Base-by-base conservation (phyloP, 2,797 vertebrate genomes). In the Gadopsis marmoratus region DNA sequence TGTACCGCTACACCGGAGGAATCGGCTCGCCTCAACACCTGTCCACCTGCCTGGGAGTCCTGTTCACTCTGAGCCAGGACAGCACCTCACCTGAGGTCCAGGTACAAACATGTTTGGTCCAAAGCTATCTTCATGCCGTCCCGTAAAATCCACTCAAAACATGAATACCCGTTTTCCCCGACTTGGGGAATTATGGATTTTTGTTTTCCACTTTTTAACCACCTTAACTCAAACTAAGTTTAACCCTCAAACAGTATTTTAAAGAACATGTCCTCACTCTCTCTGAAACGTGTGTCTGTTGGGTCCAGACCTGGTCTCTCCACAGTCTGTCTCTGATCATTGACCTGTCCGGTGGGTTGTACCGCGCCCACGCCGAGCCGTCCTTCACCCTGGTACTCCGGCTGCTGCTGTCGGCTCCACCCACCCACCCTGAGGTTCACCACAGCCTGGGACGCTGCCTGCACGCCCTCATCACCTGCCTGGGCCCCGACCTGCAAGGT, bases 401-500 rank as follows among this genome's bases (percentile, higher is more conserved):
- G 61, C 88, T 97, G 79, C 88, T 99, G 79, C 92, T 99, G 75
- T 95, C 92, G 16, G 95, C 97, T 17, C 95, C 97, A 48, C 95
- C 96, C 17, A 94, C 96, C n/a, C 95, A 97, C 3, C 56, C 94
- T 2, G 97, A 97, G 92, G 97, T 99, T 71, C 97, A 96, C 83
- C 95, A 95, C 82, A 97, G 97, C 83, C 96, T 99, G 74, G 97
- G 97, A 11, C 96, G 96, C 81, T 98, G 97, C 89, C 95, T 99
- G 78, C 96, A 96, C 69, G 92, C 94, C 9, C 97, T 98, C 67
- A 96, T 97, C 87, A 97, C 96, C 74, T 95, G 95, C 0, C 88
- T 98, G 91, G 97, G 97, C 31, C 97, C 97, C 12, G 97, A 99
- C 90, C 91, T 99, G 79, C 97, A 98, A 95, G 97, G 97, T 99